Percentiles rank a stretch among this genome's conserved stretches.
These are phyloP conservation scores for Anarhynchus alexandrinus DNA, from an alignment of 2,113 vertebrate species.

Conservation along the genomic window DNA sequence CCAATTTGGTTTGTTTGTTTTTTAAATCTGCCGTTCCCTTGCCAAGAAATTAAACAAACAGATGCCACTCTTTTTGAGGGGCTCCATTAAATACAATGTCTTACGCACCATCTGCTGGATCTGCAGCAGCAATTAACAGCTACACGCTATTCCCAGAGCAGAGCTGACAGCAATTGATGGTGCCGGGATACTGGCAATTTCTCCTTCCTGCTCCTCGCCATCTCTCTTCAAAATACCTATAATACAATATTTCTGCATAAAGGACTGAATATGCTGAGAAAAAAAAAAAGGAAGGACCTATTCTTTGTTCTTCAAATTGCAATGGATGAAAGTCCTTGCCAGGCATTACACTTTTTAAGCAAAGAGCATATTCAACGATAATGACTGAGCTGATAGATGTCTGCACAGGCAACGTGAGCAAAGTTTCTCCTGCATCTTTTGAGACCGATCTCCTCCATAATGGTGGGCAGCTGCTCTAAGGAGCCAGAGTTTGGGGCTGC, in stretches of 20 bases:
- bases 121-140: slow-evolving; percentile 76
- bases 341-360: not conserved
- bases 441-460: not conserved
- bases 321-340: not conserved
- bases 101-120: slow-evolving; percentile 74
- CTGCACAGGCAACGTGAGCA: not conserved
- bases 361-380: not conserved
- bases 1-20: slow-evolving; percentile 59
- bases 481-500: not conserved
- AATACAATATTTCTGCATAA: not conserved
- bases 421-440: not conserved
- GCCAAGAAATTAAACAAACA: slow-evolving; percentile 77
- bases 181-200: not conserved
- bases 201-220: not conserved
- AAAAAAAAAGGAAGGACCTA: not conserved
- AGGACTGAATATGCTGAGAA: not conserved
- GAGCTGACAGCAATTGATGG: slow-evolving; percentile 33
- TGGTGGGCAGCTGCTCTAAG: not conserved
- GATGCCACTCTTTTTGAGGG: slow-evolving; percentile 71
- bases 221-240: not conserved
- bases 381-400: not conserved
- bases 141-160: slow-evolving; percentile 63
- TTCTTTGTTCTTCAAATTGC: not conserved
- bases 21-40: slow-evolving; percentile 55
- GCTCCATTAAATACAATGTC: slow-evolving; percentile 61